Base-by-base conservation (phyloP, 2,888 invertebrate genomes). In the Cosmopolites sordidus region DNA sequence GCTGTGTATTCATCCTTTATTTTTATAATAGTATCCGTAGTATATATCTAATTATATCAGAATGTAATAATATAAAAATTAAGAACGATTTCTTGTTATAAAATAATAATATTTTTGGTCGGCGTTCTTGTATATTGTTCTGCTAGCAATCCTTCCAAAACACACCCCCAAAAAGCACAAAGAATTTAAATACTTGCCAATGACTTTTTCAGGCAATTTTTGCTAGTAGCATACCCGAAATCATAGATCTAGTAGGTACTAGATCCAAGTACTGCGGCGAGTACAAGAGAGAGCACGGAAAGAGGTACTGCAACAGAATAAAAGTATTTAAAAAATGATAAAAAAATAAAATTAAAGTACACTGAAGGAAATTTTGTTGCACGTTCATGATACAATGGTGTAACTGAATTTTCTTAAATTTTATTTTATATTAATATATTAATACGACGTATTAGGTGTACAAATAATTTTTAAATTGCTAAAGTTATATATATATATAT, bases 211-310 rank as follows among this genome's bases (percentile, higher is more conserved):
- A 95, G 95, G 97, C 96, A 83, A 94, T 97, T 87, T 98, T 98
- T 90, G 96, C 97, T 84, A 95, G 94, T 87, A 95, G 94, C 87
- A 94, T 98, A 82, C 97, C 97, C 79, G 97, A 98, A 89, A 96
- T 98, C 83, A 95, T 94, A 83, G 96, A 97, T 84, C 92, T 98
- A 83, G 91, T 97, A 84, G 95, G 96, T 81, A 92, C 92, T 85
- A 90, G 96, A 81, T 94, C 95, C 84, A 96, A 96, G 84, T 97
- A 97, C 86, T 92, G 94, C 82, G 97, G 97, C 79, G 92, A 94
- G 81, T 96, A 94, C 86, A 96, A 95, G 86, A 91, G 94, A 81
- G 96, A 96, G 84, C 92, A 94, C 78, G 96, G 96, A 85, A 94
- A 96, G 88, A 94, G 95, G 95, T 95, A 90, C 83, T 79, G 51